phyloP scores from a whole-genome alignment of 1,140 invertebrate genomes.

The Myzus persicae region DNA sequence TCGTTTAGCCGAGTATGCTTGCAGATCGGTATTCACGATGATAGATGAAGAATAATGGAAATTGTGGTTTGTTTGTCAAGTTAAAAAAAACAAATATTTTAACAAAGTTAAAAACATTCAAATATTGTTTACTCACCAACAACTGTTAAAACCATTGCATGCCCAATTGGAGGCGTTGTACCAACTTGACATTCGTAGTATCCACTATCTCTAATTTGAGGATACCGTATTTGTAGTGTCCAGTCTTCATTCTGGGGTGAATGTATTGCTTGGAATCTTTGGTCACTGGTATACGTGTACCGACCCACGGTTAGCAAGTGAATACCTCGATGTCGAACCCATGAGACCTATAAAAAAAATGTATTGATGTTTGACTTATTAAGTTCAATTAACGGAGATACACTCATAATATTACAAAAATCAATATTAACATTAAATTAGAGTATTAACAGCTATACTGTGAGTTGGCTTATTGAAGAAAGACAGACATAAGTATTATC shows the following conservation, averaged over 20 bases:
- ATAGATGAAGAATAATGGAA: neutral
- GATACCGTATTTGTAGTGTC: conserved; percentile 82
- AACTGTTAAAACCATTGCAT: conserved; percentile 80
- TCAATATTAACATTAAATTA: neutral
- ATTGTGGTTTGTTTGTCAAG: too few relatives aligned
- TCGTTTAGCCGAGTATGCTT: neutral
- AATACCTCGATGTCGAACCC: conserved; percentile 77
- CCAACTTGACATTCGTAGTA: conserved; percentile 88
- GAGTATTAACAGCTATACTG: neutral
- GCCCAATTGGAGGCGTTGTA: conserved; percentile 84
- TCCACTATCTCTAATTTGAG: conserved; percentile 76
- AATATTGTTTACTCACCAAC: conserved; percentile 73
- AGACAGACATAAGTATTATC: neutral
- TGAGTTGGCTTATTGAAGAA: neutral
- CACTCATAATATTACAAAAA: neutral
- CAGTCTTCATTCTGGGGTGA: conserved; percentile 85
- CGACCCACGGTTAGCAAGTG: conserved; percentile 80
- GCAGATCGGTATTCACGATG: neutral
- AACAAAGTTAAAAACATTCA: neutral
- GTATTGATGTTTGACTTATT: neutral
- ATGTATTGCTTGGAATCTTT: conserved; percentile 80
- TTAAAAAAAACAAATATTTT: too few relatives aligned
- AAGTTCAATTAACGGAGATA: neutral
- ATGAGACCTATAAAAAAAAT: conserved; percentile 71
- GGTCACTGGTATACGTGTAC: conserved; percentile 78